Conservation (phyloP, 2,797 vertebrate species). For the Phylloscopus collybita region DNA sequence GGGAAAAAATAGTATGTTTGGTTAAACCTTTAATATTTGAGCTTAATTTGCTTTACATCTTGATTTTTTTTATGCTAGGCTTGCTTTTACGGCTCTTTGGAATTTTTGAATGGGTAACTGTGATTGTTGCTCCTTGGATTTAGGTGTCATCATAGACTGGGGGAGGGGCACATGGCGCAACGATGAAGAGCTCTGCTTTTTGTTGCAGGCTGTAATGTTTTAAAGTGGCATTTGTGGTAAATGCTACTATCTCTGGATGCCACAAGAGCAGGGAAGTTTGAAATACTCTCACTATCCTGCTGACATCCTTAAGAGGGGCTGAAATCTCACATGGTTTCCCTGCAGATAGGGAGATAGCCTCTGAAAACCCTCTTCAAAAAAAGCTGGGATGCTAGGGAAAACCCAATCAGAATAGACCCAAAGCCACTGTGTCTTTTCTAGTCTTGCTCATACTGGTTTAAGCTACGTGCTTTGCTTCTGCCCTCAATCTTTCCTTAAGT, state of each 20-base stretch:
- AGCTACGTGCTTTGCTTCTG: fast-evolving
- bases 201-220: not conserved
- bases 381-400: not conserved
- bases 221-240: not conserved
- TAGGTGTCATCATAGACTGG: not conserved
- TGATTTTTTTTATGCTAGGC: not conserved
- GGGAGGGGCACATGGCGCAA: not conserved
- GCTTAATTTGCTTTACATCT: not conserved
- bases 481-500: not conserved
- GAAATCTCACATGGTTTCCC: not conserved
- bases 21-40: not conserved
- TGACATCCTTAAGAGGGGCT: not conserved
- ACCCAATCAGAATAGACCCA: not conserved
- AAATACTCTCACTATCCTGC: not conserved
- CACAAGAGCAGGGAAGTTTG: not conserved
- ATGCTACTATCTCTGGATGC: not conserved
- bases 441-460: not conserved
- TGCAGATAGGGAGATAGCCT: not conserved
- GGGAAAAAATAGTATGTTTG: conserved; percentile 56
- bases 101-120: not conserved
- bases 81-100: not conserved
- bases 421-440: not conserved
- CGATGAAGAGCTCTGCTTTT: not conserved
- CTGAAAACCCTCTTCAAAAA: not conserved
- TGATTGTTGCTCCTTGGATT: not conserved